Conservation (phyloP, 2,888 invertebrate genomes). For the Melolontha melolontha region DNA sequence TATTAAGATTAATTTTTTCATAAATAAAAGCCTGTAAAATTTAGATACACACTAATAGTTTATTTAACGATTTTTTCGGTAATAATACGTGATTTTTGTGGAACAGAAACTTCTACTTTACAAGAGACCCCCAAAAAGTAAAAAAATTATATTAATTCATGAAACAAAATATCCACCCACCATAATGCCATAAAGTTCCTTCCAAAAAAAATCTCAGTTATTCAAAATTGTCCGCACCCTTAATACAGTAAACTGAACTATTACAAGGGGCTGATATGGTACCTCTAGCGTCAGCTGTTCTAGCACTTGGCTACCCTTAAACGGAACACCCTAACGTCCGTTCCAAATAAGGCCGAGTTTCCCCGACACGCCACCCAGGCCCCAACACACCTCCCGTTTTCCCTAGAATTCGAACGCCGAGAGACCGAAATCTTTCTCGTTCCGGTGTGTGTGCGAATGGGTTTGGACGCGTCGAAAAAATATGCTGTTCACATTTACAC, state of each 20-base stretch:
- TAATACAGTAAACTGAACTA: conserved; percentile 52
- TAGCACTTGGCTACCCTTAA: conserved; percentile 66
- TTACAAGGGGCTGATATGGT: conserved; percentile 59
- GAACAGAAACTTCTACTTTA: too few species aligned
- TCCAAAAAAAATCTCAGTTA: too few species aligned
- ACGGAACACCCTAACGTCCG: conserved; percentile 55
- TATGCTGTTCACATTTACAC: conserved; percentile 62
- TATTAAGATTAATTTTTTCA: too few species aligned
- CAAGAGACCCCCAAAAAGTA: too few species aligned
- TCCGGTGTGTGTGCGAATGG: background rate
- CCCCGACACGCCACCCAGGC: conserved; percentile 56
- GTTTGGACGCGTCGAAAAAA: conserved; percentile 62
- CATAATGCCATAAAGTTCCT: too few species aligned
- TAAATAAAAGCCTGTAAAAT: too few species aligned
- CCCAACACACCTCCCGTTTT: conserved; percentile 14
- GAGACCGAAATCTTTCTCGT: too few species aligned
- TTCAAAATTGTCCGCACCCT: conserved; percentile 48
- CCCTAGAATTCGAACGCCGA: background rate
- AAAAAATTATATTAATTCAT: too few species aligned
- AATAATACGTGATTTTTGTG: too few species aligned
- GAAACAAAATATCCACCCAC: too few species aligned
- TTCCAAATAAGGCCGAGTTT: conserved; percentile 54
- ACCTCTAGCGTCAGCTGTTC: conserved; percentile 69
- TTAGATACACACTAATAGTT: too few species aligned
- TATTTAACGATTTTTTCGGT: too few species aligned